Evolutionary conservation across 2,113 vertebrate genomes (phyloP).

Genomic region (Chaetorhynchus papuensis): DNA sequence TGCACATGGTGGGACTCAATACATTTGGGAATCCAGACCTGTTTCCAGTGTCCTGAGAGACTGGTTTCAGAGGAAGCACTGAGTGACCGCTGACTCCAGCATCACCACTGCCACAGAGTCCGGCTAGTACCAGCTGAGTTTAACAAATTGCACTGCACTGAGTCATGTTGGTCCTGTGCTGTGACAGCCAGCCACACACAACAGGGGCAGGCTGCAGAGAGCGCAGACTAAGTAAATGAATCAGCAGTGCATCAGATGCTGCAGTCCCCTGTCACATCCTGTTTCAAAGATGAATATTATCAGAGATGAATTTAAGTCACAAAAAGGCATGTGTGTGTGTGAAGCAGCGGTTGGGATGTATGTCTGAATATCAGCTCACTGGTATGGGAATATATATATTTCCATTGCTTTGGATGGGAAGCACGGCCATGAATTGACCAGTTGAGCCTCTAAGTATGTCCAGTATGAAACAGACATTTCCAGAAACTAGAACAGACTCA

Average conservation of each 20-base stretch:
- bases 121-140: neutral
- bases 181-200: neutral
- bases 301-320: neutral
- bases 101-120: neutral
- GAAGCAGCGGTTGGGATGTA: neutral
- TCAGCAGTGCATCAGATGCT: neutral
- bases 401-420: neutral
- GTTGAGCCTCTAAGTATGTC: neutral
- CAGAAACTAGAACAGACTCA: neutral
- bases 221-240: neutral
- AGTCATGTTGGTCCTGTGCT: neutral
- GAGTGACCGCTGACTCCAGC: neutral
- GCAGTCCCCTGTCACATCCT: neutral
- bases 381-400: neutral
- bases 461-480: neutral
- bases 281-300: neutral
- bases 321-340: neutral
- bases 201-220: neutral
- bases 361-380: neutral
- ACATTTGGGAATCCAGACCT: neutral
- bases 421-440: neutral
- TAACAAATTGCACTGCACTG: neutral
- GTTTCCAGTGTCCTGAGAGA: neutral
- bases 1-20: neutral
- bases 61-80: neutral